Percentiles rank a stretch among this genome's conserved stretches.
Evolutionary conservation across 2,888 invertebrate species (phyloP).

Genomic region (Pecten maximus): DNA sequence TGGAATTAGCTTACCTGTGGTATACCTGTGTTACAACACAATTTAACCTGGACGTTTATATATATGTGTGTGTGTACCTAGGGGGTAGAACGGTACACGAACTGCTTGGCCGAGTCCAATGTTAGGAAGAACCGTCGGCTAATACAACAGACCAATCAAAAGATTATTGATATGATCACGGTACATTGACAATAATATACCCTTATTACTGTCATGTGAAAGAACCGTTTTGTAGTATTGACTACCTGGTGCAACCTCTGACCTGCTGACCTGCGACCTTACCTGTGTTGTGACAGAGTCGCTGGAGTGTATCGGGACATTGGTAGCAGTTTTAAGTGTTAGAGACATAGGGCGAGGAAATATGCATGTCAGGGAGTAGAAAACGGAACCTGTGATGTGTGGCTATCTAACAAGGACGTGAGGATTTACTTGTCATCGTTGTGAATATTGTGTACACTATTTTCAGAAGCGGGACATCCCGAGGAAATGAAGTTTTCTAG

Average conservation of each 20-base stretch:
- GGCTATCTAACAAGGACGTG: background rate
- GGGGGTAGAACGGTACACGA: background rate
- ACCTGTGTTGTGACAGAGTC: conserved; percentile 38
- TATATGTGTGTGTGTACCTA: background rate
- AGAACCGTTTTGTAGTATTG: background rate
- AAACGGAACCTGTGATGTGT: background rate
- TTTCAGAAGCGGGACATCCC: conserved; percentile 33
- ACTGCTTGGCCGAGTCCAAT: background rate
- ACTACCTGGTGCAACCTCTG: conserved; percentile 35
- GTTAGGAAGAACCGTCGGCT: background rate
- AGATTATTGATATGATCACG: conserved; percentile 26
- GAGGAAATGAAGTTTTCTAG: conserved; percentile 28
- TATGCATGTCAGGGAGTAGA: background rate
- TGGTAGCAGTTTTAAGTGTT: conserved; percentile 8
- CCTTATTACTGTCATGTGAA: background rate
- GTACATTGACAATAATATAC: conserved; percentile 13
- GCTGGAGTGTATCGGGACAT: conserved; percentile 33
- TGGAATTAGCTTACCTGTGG: conserved; percentile 18
- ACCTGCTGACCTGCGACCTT: conserved; percentile 35
- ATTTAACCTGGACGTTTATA: background rate
- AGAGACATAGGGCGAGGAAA: background rate
- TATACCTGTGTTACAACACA: background rate
- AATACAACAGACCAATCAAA: background rate
- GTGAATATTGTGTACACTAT: conserved; percentile 28
- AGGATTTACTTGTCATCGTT: conserved; percentile 1